Evolutionary conservation across 2,888 invertebrate genomes (phyloP), one percentile per base, ranked within the genome.

Genomic region (Aleiodes alternator): DNA sequence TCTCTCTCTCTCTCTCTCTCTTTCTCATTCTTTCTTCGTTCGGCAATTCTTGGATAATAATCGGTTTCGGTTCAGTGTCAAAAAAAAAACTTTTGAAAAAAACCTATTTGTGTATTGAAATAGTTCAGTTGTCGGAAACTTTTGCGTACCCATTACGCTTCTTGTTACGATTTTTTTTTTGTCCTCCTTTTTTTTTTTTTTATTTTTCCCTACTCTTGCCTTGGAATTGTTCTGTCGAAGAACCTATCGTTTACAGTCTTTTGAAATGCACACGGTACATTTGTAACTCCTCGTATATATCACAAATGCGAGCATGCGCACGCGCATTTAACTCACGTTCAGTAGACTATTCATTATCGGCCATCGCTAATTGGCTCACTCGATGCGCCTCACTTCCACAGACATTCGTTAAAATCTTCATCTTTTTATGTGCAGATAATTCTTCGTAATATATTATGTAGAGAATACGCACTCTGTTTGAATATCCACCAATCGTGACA

Each of bases 311-410:
- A 56, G 50, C 69, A 68, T 72, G 70, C 61, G 48, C 72, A 71
- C 29, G 43, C 43, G 43, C 43, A 43, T 43, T 43, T 43, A 43
- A 43, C 43, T 43, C 43, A 43, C 53, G 23, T 50, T 51, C 66
- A 74, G 71, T 72, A 69, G 61, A 56, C 70, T 77, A 81, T 80
- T 80, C 76, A 79, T 80, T 81, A 80, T 80, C 78, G 77, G 78
- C 72, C 69, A 76, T 76, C 79, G 80, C 80, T 80, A 81, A 81
- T 81, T 81, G 81, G 80, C 81, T 79, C 77, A 51, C 68, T 74
- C 50, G 75, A 68, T 66, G 71, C 76, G 64, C 72, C 61, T 57
- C 74, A 51, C 71, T 75, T 56, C 71, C 73, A 72, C 72, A 77
- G 73, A 76, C 80, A 80, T 80, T 78, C 81, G 81, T 82, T 79